Evolutionary conservation across 2,888 invertebrate genomes (phyloP), one percentile per base, ranked within the genome.

Genomic region (Calameuta idolon): DNA sequence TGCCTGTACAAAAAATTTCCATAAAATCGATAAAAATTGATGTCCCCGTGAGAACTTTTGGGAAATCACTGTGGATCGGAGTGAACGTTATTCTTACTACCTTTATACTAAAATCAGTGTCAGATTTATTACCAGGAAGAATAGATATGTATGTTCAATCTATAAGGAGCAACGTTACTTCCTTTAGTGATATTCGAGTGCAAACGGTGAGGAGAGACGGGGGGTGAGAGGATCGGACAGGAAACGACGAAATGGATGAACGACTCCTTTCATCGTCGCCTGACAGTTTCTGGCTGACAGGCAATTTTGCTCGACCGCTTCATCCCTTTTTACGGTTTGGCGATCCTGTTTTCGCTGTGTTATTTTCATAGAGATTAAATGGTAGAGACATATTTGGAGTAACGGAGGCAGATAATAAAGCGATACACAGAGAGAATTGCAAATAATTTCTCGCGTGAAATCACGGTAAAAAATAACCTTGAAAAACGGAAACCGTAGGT

Each of bases 231-330:
- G 71, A 23, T 71, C 33, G 12, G 71, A 71, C 33, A 34, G 71
- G 31, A 34, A 71, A 71, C 33, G 31, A 11, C 71, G 11, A 31
- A 33, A 34, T 15, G 33, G 71, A 71, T 34, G 71, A 71, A 34
- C 31, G 31, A 71, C 12, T 31, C 71, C 12, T 71, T 71, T 71
- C 55, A 55, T 15, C 55, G 55, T 55, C 55, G 23, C 55, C 23
- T 55, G 15, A 55, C 55, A 12, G 71, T 12, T 71, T 34, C 9
- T 75, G 71, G 75, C 77, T 78, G 78, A 81, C 81, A 79, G 78
- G 78, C 79, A 78, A 81, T 81, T 81, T 81, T 71, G 75, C 79
- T 76, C 77, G 40, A 77, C 55, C 71, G 40, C 76, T 30, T 33
- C 75, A 69, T 79, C 69, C 40, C 34, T 75, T 76, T 79, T 78